Evolutionary conservation across 2,888 invertebrate species (phyloP).

Genomic region (Drosophila macrothrix): DNA sequence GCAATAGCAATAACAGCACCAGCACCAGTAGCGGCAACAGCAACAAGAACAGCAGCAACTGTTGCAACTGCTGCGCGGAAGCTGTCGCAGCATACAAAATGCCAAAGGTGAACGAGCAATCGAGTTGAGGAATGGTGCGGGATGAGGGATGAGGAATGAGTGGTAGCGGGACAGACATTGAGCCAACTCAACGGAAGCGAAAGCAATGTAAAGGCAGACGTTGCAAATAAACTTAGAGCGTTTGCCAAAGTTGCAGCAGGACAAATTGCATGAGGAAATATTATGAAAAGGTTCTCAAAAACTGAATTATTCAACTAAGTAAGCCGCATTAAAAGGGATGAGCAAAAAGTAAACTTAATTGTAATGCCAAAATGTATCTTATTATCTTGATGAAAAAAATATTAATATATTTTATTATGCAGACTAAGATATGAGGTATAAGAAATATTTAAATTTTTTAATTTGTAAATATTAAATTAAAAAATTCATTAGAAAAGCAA

Average conservation of each 20-base stretch:
- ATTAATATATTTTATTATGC: no score
- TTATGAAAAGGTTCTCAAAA: neutral
- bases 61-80: constrained; percentile 44
- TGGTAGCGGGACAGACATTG: constrained; percentile 3
- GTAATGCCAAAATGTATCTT: no score
- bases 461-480: neutral
- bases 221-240: constrained; percentile 30
- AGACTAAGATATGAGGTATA: neutral
- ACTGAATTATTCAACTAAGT: neutral
- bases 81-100: constrained; percentile 53
- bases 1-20: constrained; percentile 13
- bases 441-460: neutral
- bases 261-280: neutral
- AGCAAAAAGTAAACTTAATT: neutral
- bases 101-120: constrained; percentile 53
- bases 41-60: constrained; percentile 16
- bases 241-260: constrained; percentile 7
- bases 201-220: constrained; percentile 9
- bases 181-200: constrained; percentile 42
- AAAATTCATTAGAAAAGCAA: neutral
- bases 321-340: neutral
- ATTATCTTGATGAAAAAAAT: neutral
- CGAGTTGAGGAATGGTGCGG: constrained; percentile 3
- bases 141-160: neutral
- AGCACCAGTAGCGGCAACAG: constrained; percentile 11